Evolutionary conservation across 2,797 vertebrate species (phyloP), one percentile per base, ranked within the genome.

Genomic region (Chelmon rostratus): DNA sequence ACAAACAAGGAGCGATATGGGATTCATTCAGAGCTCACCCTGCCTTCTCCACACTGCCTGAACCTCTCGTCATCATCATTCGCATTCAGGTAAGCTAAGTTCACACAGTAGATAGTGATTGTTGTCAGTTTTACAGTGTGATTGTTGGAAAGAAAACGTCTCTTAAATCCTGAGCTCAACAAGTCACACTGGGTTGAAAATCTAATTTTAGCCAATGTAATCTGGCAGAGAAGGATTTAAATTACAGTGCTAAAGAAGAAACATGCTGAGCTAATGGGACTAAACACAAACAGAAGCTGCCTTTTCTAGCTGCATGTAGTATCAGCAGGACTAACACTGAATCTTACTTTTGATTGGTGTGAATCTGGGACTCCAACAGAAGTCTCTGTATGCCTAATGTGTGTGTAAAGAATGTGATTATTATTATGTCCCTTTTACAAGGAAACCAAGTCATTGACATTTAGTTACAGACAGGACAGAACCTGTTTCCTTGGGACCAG

Each of bases 181-280:
- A 37, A 53, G 78, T 67, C 56, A 56, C 38, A 35, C 3, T 0
- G 0, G 52, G 67, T 6, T 68, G 65, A 28, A 81, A 59, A 21
- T 81, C 87, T 90, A 89, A 83, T 72, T 88, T 85, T 83, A 88
- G 89, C 46, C 0, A 4, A 28, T 38, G 44, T 88, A 91, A 93
- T 90, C 91, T 84, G 70, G 46, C 62, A 75, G 75, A 81, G 56
- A 62, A 46, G 89, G 90, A 91, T 92, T 90, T 86, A 69, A 85
- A 70, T 72, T 46, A 76, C 70, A 4, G 64, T 9, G 57, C 71
- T 68, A 10, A 61, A 78, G 75, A 47, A 25, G 83, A 68, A 69
- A 42, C 37, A 23, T 1, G 75, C 59, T 23, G 56, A 71, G 76
- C 63, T 87, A 73, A 84, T 57, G 49, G 46, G 79, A 71, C 78